Conservation (phyloP, 2,113 vertebrate species). For the Pogona vitticeps region DNA sequence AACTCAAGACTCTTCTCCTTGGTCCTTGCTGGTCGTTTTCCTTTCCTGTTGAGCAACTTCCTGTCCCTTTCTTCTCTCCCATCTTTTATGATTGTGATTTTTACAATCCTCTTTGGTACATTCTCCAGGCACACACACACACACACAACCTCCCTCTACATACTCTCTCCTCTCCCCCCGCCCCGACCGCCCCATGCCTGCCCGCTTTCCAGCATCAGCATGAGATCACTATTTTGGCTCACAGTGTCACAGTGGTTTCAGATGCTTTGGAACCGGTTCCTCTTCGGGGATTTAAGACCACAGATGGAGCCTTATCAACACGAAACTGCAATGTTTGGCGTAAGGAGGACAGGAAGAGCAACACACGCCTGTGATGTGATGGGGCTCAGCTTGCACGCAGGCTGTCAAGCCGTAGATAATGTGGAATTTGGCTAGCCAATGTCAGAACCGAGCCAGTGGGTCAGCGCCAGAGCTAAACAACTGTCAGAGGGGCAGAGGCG, state of each 20-base stretch:
- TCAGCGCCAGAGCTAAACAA: not conserved
- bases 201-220: not conserved
- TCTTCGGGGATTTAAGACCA: not conserved
- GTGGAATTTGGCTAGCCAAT: not conserved
- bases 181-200: no score
- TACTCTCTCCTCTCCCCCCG: no score
- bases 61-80: not conserved
- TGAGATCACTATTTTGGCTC: slow-evolving; percentile 22
- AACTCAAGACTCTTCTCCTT: not conserved
- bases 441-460: not conserved
- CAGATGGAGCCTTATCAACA: slow-evolving; percentile 1
- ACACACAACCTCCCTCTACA: no score
- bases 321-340: not conserved
- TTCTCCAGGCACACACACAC: not conserved
- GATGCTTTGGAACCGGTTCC: not conserved
- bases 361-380: not conserved
- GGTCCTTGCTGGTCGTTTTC: not conserved
- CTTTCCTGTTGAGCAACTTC: not conserved
- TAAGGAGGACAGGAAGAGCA: no score
- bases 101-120: not conserved
- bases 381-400: no score
- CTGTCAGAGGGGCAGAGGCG: not conserved
- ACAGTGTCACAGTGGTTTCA: not conserved
- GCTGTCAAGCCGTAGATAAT: no score
- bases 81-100: not conserved